Evolutionary conservation across 30 jellyfish, hydroid and myxozoan genomes (phyloP).

Genomic region (Sanderia malayensis): DNA sequence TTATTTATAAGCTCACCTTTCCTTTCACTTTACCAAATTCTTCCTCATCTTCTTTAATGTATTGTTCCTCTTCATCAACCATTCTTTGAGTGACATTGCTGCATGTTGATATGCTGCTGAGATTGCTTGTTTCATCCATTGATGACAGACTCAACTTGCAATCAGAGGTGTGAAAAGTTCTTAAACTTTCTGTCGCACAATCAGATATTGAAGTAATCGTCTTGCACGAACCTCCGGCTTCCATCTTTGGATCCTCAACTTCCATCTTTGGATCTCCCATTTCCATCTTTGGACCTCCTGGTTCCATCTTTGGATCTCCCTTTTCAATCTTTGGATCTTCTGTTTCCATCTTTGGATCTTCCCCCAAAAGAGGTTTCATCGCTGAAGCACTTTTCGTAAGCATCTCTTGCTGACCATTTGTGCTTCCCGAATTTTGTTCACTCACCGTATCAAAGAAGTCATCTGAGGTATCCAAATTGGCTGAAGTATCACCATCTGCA

Average conservation of each 20-base stretch:
- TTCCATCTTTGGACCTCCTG: background rate
- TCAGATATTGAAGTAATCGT: background rate
- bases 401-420: conserved; percentile 1
- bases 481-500: background rate
- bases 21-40: conserved; percentile 6
- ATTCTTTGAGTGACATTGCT: conserved; percentile 19
- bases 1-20: too few relatives aligned
- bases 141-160: background rate
- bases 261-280: background rate
- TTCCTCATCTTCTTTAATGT: conserved; percentile 25
- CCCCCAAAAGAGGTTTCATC: background rate
- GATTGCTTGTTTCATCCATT: conserved; percentile 5
- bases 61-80: conserved; percentile 54
- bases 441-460: background rate
- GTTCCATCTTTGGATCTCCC: background rate
- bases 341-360: background rate
- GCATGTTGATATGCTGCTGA: background rate
- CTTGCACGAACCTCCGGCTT: background rate
- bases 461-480: background rate
- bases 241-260: background rate
- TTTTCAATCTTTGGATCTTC: background rate
- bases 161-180: background rate
- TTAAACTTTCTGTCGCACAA: background rate
- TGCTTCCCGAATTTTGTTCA: background rate
- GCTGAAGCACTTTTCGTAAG: background rate